Evolutionary conservation across 2,113 vertebrate genomes (phyloP).

Genomic region (Origma solitaria): DNA sequence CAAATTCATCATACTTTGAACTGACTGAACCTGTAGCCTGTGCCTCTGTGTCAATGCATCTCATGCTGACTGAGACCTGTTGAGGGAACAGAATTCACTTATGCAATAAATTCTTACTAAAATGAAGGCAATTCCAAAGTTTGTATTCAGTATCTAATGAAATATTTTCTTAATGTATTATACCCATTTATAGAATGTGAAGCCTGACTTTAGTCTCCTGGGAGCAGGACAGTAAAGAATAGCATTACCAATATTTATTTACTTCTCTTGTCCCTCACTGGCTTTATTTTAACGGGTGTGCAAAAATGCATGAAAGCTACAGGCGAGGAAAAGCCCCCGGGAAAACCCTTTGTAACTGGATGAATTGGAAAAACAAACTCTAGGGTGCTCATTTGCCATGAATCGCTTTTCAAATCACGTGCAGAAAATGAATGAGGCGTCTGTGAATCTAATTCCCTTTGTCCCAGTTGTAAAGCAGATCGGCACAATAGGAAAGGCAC

Average conservation of each 20-base stretch:
- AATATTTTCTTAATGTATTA: background rate
- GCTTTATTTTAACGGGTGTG: slow-evolving; percentile 9
- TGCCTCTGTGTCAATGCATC: background rate
- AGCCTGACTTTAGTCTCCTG: slow-evolving; percentile 7
- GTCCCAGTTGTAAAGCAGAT: slow-evolving; percentile 46
- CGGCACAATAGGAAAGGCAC: slow-evolving; percentile 23
- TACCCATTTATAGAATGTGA: background rate
- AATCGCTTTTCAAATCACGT: slow-evolving; percentile 43
- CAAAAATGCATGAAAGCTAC: slow-evolving; percentile 2
- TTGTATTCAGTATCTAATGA: background rate
- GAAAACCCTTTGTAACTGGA: slow-evolving; percentile 17
- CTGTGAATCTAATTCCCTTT: slow-evolving; percentile 47
- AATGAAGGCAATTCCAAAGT: background rate
- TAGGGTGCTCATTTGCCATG: background rate
- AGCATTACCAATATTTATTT: slow-evolving; percentile 53
- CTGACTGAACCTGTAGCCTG: background rate
- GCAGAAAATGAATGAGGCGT: slow-evolving; percentile 5
- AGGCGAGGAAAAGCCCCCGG: background rate
- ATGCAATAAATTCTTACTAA: background rate
- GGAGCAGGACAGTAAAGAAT: slow-evolving; percentile 33
- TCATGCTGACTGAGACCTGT: background rate
- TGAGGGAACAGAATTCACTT: background rate
- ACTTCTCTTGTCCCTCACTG: slow-evolving; percentile 1
- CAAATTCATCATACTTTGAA: background rate
- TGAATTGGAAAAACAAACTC: slow-evolving; percentile 56